phyloP scores from a whole-genome alignment of 1,140 invertebrate genomes.

The Papilio dardanus region DNA sequence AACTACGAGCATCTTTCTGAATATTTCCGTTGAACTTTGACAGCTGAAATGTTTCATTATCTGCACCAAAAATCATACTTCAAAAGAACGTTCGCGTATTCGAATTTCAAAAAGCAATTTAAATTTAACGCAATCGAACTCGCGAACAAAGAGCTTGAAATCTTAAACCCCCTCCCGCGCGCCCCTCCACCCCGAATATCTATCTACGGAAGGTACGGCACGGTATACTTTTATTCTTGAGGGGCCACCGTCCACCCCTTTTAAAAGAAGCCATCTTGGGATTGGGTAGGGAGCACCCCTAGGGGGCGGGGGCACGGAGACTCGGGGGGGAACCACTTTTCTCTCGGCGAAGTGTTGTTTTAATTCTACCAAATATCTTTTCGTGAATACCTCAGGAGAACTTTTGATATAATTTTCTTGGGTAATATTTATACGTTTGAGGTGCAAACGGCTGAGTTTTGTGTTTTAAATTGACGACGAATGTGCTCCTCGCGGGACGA shows the following conservation, averaged over 20 bases:
- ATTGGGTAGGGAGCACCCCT: conserved; percentile 59
- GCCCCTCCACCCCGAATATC: conserved; percentile 61
- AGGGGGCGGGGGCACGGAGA: conserved; percentile 43
- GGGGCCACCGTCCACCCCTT: conserved; percentile 74
- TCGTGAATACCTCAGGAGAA: conserved; percentile 79
- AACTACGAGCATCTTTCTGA: background rate
- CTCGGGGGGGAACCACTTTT: conserved; percentile 70
- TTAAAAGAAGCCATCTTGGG: conserved; percentile 81
- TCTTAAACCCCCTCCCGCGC: conserved; percentile 48
- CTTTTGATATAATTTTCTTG: conserved; percentile 79
- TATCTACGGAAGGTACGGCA: conserved; percentile 68
- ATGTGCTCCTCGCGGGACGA: background rate
- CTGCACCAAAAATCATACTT: conserved; percentile 34
- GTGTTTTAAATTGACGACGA: conserved; percentile 36
- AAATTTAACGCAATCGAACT: conserved; percentile 65
- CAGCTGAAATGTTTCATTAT: conserved; percentile 22
- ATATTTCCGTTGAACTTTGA: conserved; percentile 6
- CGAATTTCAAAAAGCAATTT: conserved; percentile 66
- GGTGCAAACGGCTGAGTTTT: conserved; percentile 55
- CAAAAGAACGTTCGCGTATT: conserved; percentile 40
- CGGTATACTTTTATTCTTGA: conserved; percentile 77
- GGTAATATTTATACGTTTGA: conserved; percentile 71
- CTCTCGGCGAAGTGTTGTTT: conserved; percentile 79
- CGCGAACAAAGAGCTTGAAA: conserved; percentile 48
- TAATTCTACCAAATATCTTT: conserved; percentile 81